Conservation (phyloP, 1,140 invertebrate species). For the Andricus grossulariae region DNA sequence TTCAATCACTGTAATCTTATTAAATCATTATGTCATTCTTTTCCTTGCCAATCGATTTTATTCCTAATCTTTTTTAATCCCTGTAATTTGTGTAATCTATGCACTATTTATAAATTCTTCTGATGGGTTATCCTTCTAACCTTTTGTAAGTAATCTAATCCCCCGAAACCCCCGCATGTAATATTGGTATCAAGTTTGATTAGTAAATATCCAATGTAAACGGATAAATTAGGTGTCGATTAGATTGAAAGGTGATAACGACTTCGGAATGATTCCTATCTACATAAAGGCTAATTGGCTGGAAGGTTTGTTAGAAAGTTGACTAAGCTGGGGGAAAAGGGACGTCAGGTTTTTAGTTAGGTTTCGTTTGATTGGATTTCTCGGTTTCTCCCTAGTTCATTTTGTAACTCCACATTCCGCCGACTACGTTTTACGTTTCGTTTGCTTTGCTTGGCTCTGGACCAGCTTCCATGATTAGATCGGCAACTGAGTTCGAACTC, state of each 20-base stretch:
- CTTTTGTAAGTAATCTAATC: too few relatives aligned
- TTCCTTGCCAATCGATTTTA: too few relatives aligned
- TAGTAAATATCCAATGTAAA: too few relatives aligned
- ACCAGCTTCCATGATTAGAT: conserved; percentile 19
- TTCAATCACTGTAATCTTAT: too few relatives aligned
- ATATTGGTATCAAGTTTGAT: too few relatives aligned
- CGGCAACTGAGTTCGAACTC: background rate
- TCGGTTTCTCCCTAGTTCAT: conserved; percentile 5
- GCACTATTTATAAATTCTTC: too few relatives aligned
- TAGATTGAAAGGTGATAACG: background rate
- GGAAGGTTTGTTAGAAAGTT: background rate
- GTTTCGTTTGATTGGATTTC: conserved; percentile 13
- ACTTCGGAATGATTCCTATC: background rate
- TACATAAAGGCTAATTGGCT: conserved; percentile 5
- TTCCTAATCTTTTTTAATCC: too few relatives aligned
- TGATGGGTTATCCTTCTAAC: too few relatives aligned
- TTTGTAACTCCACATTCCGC: conserved; percentile 5
- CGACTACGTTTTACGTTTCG: background rate
- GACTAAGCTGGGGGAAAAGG: background rate
- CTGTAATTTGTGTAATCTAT: too few relatives aligned
- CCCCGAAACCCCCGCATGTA: too few relatives aligned
- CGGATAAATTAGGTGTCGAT: background rate
- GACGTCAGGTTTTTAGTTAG: background rate
- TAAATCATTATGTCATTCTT: too few relatives aligned
- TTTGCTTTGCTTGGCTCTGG: conserved; percentile 13